These are phyloP conservation scores for Cheirogaleus major DNA, from an alignment of 2,797 vertebrate species.

Conservation along the genomic window DNA sequence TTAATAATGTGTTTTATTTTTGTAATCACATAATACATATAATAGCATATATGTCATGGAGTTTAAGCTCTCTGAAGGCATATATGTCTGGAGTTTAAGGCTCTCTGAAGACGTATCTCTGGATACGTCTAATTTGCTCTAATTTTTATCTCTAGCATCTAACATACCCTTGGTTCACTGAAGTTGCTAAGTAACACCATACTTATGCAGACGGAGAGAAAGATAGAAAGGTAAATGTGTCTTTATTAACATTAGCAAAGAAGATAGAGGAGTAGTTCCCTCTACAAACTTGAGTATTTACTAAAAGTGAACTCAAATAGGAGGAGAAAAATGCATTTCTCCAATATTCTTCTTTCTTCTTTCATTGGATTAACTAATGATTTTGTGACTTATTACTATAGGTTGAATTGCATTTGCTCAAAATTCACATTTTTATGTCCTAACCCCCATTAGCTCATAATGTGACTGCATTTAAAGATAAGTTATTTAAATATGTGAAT, in stretches of 20 bases:
- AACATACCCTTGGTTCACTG: too few relatives aligned
- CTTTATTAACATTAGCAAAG: not conserved
- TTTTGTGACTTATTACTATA: too few relatives aligned
- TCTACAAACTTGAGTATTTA: not conserved
- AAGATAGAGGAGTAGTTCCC: not conserved
- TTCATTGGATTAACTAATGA: too few relatives aligned
- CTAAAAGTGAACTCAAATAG: not conserved
- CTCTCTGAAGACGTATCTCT: not conserved
- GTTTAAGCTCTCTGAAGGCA: not conserved
- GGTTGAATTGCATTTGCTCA: too few relatives aligned
- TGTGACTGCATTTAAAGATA: too few relatives aligned
- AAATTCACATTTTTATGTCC: too few relatives aligned
- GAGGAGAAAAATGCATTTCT: not conserved
- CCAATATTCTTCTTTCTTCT: too few relatives aligned
- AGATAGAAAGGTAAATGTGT: not conserved
- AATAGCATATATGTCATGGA: not conserved
- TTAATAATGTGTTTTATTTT: not conserved
- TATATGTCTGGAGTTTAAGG: not conserved
- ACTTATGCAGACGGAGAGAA: not conserved
- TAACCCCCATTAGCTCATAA: too few relatives aligned
- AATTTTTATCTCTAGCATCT: not conserved
- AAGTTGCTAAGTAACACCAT: not conserved
- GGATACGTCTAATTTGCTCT: not conserved
- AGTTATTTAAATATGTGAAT: too few relatives aligned
- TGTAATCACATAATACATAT: not conserved